Evolutionary conservation across 2,113 vertebrate genomes (phyloP).

Genomic region (Dasyurus viverrinus): DNA sequence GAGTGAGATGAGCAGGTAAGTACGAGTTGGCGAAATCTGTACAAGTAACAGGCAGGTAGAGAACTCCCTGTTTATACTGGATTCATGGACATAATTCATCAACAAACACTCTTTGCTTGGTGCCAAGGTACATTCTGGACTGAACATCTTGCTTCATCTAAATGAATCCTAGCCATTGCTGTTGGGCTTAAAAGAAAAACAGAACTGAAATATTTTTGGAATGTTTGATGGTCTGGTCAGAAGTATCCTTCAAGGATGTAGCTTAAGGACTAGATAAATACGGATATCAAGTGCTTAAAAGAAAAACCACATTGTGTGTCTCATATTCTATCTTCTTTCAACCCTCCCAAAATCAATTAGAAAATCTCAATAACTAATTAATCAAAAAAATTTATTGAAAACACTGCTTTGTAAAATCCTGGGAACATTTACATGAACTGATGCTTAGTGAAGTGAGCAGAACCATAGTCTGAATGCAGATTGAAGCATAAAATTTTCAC

Average conservation of each 20-base stretch:
- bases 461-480: too few species aligned
- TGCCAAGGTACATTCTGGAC: constrained; percentile 60
- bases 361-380: background rate
- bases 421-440: too few species aligned
- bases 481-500: too few species aligned
- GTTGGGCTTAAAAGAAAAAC: background rate
- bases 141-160: constrained; percentile 35
- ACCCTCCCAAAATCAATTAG: background rate
- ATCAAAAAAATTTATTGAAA: background rate
- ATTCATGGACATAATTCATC: constrained; percentile 66
- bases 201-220: background rate
- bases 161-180: background rate
- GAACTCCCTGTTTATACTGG: constrained; percentile 52
- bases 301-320: background rate
- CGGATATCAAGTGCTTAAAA: background rate
- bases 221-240: background rate
- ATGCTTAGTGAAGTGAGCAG: too few species aligned
- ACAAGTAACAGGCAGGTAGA: constrained; percentile 46
- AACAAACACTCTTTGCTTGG: background rate
- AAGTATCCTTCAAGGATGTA: too few species aligned
- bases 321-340: background rate
- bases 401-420: background rate
- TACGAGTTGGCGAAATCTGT: constrained; percentile 55
- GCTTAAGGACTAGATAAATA: background rate
- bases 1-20: constrained; percentile 49